Conservation (phyloP, 2,797 vertebrate genomes). For the Nothura maculosa region DNA sequence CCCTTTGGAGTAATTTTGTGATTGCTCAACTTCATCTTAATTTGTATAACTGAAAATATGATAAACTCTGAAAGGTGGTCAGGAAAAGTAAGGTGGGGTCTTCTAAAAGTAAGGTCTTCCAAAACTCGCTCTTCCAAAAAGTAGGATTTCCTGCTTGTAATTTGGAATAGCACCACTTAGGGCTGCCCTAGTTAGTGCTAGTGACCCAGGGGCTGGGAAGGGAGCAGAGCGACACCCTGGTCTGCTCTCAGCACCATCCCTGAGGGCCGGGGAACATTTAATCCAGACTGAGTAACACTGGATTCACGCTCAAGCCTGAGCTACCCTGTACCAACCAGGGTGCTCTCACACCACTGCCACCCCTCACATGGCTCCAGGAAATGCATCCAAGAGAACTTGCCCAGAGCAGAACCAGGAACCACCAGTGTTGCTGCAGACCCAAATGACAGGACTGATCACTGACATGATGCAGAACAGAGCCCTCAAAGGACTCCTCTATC, state of each 20-base stretch:
- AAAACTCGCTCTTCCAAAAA: background rate
- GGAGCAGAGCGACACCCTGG: background rate
- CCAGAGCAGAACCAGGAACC: background rate
- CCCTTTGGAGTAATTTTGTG: background rate
- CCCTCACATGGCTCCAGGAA: background rate
- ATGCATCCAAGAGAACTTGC: background rate
- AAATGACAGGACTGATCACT: background rate
- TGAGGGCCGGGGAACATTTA: background rate
- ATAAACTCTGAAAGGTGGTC: background rate
- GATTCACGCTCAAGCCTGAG: background rate
- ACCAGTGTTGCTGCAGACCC: background rate
- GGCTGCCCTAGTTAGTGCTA: background rate
- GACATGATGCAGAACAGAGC: background rate
- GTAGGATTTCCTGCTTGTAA: background rate
- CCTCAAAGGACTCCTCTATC: background rate
- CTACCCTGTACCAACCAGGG: background rate
- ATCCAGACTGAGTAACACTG: rapidly evolving
- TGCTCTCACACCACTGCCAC: background rate
- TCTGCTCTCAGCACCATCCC: background rate
- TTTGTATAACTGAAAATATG: background rate
- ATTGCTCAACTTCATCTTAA: background rate
- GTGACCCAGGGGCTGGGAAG: background rate
- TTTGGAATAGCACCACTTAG: background rate
- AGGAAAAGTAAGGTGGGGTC: background rate
- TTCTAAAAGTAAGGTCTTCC: background rate